Evolutionary conservation across 2,888 invertebrate genomes (phyloP).

Genomic region (Periphyllus acericola): DNA sequence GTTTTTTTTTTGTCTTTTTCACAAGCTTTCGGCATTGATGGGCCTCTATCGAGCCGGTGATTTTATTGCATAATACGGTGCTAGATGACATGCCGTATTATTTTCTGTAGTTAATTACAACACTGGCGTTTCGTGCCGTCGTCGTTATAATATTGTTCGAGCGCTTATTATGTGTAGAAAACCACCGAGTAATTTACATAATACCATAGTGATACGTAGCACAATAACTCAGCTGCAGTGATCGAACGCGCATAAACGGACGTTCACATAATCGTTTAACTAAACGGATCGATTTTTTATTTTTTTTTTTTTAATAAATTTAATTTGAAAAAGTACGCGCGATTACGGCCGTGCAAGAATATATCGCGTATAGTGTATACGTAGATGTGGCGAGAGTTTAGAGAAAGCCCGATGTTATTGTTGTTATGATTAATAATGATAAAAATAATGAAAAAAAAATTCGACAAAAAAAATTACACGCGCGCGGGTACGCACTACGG

Average conservation of each 20-base stretch:
- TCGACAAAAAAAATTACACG: neutral
- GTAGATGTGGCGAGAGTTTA: conserved; percentile 23
- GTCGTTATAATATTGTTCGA: neutral
- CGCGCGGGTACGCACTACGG: neutral
- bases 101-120: neutral
- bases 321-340: conserved; percentile 5
- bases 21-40: too few relatives aligned
- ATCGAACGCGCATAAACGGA: conserved; percentile 1
- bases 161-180: neutral
- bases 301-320: neutral
- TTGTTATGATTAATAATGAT: conserved; percentile 9
- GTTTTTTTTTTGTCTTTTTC: too few relatives aligned
- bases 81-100: neutral
- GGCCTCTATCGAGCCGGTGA: neutral
- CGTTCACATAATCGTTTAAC: conserved; percentile 24
- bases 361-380: neutral
- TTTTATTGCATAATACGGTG: too few relatives aligned
- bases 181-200: neutral
- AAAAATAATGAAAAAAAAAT: neutral
- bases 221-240: neutral
- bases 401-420: conserved; percentile 29
- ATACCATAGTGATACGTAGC: too few relatives aligned
- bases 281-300: neutral
- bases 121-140: neutral
- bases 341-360: neutral